Percentiles rank a stretch among this genome's conserved stretches.
These are phyloP conservation scores for Epicauta chinensis DNA, from an alignment of 1,140 invertebrate species.

Conservation along the genomic window DNA sequence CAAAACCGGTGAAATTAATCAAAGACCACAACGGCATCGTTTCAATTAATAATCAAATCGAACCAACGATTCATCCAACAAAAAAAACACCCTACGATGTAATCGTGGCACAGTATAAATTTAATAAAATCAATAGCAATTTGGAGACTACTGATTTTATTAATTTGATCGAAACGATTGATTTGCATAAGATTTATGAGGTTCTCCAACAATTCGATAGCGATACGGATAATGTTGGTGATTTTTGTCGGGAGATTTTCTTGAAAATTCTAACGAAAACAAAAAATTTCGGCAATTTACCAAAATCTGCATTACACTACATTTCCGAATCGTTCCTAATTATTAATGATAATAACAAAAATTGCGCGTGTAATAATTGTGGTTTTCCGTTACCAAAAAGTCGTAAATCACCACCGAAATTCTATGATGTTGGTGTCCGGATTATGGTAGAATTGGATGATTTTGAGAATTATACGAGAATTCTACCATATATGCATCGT, in stretches of 20 bases:
- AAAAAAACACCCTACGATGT: conserved; percentile 6
- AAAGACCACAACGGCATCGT: conserved; percentile 30
- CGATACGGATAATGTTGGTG: conserved; percentile 1
- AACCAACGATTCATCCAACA: not conserved
- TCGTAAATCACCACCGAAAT: conserved; percentile 20
- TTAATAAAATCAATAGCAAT: conserved; percentile 26
- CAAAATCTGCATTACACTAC: conserved; percentile 20
- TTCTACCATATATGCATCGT: conserved; percentile 33
- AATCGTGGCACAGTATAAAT: conserved; percentile 23
- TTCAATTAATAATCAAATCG: conserved; percentile 6
- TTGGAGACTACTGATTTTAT: conserved; percentile 23
- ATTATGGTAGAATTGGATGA: conserved; percentile 20
- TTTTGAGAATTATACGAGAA: conserved; percentile 20
- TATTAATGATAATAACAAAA: conserved; percentile 16
- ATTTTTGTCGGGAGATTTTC: conserved; percentile 22
- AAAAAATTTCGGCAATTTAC: conserved; percentile 19
- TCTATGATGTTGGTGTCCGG: conserved; percentile 24
- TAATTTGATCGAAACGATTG: conserved; percentile 5
- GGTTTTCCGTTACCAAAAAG: conserved; percentile 35
- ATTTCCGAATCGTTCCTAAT: conserved; percentile 25
- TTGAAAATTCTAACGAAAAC: conserved; percentile 21
- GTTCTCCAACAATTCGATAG: too few relatives aligned
- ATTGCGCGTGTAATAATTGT: conserved; percentile 30
- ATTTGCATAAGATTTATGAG: too few relatives aligned
- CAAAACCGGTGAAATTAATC: conserved; percentile 17